phyloP scores from a whole-genome alignment of 2,113 vertebrate species.

The Formicarius rufipectus region DNA sequence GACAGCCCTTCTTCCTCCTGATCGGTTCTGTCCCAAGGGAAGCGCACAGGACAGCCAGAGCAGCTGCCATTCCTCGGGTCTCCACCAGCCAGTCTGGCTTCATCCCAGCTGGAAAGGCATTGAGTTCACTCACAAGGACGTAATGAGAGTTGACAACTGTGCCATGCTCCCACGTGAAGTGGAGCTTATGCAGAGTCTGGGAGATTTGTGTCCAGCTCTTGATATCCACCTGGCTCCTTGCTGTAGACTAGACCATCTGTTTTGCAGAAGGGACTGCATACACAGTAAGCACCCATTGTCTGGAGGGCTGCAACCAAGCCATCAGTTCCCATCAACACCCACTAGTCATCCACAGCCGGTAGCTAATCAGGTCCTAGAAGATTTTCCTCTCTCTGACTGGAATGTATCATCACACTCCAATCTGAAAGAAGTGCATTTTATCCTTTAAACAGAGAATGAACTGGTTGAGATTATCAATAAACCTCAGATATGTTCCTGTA shows the following conservation, averaged over 20 bases:
- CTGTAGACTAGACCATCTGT: not conserved
- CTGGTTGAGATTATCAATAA: not conserved
- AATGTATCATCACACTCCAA: not conserved
- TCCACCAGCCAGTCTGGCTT: not conserved
- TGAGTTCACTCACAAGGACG: not conserved
- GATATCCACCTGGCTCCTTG: not conserved
- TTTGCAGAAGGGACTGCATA: not conserved
- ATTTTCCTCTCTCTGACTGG: not conserved
- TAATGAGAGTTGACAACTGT: not conserved
- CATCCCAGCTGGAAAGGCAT: not conserved
- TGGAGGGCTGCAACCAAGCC: not conserved
- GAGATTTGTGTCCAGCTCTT: not conserved
- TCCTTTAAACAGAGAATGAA: not conserved
- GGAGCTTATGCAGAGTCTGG: not conserved
- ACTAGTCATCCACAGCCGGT: not conserved
- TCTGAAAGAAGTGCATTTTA: not conserved
- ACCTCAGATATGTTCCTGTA: not conserved
- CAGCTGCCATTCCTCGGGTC: not conserved
- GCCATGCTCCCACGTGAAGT: accelerated
- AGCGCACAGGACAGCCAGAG: accelerated
- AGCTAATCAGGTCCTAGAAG: not conserved
- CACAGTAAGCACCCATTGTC: not conserved
- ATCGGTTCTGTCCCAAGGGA: not conserved
- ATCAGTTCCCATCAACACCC: not conserved
- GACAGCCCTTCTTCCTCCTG: not conserved